phyloP scores from a whole-genome alignment of 2,888 invertebrate genomes.

The Zaprionus obscuricornis region DNA sequence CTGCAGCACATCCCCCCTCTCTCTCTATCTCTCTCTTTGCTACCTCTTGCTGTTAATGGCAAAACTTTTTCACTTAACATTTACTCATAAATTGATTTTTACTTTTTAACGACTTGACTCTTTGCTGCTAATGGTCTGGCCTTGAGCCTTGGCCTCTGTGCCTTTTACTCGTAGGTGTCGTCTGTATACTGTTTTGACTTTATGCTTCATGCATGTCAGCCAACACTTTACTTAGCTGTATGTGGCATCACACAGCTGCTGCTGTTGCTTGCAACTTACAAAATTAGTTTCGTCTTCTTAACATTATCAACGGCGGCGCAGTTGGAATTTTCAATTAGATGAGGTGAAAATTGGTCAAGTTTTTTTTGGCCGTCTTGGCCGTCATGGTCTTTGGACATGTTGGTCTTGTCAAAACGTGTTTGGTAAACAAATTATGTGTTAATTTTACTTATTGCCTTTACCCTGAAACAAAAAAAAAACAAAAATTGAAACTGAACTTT shows the following conservation, averaged over 20 bases:
- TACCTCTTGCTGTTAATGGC: conserved; percentile 67
- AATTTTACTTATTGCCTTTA: conserved; percentile 52
- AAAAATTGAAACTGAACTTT: too few relatives aligned
- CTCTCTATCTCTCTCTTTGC: conserved; percentile 23
- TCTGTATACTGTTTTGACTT: background rate
- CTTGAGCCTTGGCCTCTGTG: conserved; percentile 37
- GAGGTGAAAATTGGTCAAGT: conserved; percentile 67
- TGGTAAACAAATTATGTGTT: conserved; percentile 74
- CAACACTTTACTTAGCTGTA: background rate
- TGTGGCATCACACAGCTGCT: conserved; percentile 14
- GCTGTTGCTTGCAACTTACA: conserved; percentile 7
- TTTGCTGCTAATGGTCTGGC: conserved; percentile 45
- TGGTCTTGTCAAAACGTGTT: conserved; percentile 51
- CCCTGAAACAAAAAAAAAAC: too few relatives aligned
- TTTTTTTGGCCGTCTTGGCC: conserved; percentile 53
- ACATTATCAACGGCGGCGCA: conserved; percentile 65
- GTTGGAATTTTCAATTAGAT: conserved; percentile 75
- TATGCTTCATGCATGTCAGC: conserved; percentile 37
- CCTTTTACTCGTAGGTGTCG: conserved; percentile 9
- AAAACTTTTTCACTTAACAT: conserved; percentile 76
- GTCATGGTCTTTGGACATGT: conserved; percentile 1
- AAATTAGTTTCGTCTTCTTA: conserved; percentile 57
- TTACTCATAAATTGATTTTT: conserved; percentile 79
- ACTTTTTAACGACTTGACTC: conserved; percentile 73
- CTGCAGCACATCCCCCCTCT: conserved; percentile 14